Evolutionary conservation across 2,113 vertebrate genomes (phyloP), one percentile per base, ranked within the genome.

Genomic region (Nanorana parkeri): DNA sequence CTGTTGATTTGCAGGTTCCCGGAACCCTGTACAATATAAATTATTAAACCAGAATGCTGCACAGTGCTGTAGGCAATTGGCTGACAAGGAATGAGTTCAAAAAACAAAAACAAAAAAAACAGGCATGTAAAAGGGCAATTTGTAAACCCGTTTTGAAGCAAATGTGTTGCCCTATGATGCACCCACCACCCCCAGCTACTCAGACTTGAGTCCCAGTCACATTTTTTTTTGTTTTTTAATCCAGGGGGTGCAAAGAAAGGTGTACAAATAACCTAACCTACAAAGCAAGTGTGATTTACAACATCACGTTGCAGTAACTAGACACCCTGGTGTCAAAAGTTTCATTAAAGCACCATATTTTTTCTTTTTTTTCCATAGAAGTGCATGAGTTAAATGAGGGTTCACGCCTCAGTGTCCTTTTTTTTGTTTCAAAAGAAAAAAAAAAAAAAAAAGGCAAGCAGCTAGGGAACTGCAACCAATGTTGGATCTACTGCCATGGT

Each of bases 1-100:
- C 41, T 17, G 63, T 82, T 26, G 32, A n/a, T 16, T 21, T 66
- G 66, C 61, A 67, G 71, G 80, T 47, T 67, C 63, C 11, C 52
- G 55, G 69, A 82, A 67, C 61, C 51, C 80, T 67, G 69, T 75
- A 75, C 71, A 82, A 75, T 82, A 82, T 82, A 82, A 82, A 75
- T 79, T 79, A 79, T 67, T 67, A 82, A 29, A 26, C 71, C 68
- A 60, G 29, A 54, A 17, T 55, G 69, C 71, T 74, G 71, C 68
- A 74, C 79, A 74, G 71, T 3, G 61, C 60, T 66, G 61, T 41
- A 32, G 78, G 58, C 66, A 29, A n/a, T n/a, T 16, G 15, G 56
- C 61, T 41, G n/a, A n/a, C n/a, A n/a, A n/a, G n/a, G n/a, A n/a
- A n/a, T n/a, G n/a, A n/a, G n/a, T n/a, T n/a, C n/a, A n/a, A n/a